These are phyloP conservation scores for Apodemia mormo DNA, from an alignment of 2,888 invertebrate genomes.

Conservation along the genomic window DNA sequence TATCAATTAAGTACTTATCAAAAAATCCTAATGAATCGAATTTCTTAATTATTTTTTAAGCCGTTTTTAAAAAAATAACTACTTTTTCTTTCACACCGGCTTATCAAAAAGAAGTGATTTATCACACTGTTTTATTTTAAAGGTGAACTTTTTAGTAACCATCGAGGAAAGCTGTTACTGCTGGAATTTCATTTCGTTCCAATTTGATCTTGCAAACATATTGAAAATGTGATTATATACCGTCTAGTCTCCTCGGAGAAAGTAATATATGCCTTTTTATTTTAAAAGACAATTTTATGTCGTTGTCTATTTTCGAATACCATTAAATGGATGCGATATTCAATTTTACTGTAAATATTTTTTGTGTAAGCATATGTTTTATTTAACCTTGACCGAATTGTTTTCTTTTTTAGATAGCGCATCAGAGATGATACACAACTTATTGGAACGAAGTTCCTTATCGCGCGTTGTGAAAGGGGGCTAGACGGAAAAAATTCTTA, in stretches of 20 bases:
- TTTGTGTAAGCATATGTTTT: neutral
- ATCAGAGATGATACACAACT: no score
- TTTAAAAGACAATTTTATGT: neutral
- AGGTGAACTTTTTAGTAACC: neutral
- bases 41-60: no score
- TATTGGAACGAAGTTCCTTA: no score
- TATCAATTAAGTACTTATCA: no score
- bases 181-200: conserved; percentile 2
- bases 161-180: neutral
- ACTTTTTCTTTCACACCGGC: no score
- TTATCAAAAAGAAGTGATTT: no score
- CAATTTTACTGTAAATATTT: neutral
- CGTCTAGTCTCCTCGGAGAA: neutral
- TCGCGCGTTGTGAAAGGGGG: no score
- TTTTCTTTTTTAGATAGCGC: no score
- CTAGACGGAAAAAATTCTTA: no score
- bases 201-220: conserved; percentile 2
- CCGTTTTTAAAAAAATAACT: no score
- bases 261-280: neutral
- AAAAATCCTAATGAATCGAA: no score
- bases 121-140: neutral
- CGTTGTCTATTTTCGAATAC: neutral
- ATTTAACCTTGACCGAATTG: neutral
- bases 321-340: neutral
- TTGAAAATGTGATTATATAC: conserved; percentile 3